Conservation (phyloP, 2,888 invertebrate species). For the Globia sparganii region DNA sequence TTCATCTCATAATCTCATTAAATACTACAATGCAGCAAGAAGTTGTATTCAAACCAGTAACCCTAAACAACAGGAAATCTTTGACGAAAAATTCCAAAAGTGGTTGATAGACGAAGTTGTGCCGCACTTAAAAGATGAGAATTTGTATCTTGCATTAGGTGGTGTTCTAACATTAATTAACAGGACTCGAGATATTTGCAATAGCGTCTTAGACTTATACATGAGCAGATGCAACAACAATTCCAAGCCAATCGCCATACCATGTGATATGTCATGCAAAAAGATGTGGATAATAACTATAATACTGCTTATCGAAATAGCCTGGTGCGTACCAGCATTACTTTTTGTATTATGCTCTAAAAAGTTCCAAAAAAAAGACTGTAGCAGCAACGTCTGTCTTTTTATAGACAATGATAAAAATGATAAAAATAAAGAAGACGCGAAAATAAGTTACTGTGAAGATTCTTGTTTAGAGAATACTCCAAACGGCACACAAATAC, state of each 20-base stretch:
- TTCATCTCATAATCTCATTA: constrained; percentile 84
- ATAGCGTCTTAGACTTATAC: constrained; percentile 53
- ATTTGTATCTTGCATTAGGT: constrained; percentile 90
- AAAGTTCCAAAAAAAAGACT: constrained; percentile 59
- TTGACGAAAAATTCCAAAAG: constrained; percentile 87
- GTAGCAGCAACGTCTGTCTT: constrained; percentile 60
- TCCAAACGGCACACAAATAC: background rate
- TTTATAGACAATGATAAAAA: constrained; percentile 52
- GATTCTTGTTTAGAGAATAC: background rate
- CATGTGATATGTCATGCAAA: constrained; percentile 69
- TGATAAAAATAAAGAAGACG: constrained; percentile 2
- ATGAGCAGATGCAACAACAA: background rate
- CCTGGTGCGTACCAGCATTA: constrained; percentile 81
- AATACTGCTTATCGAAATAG: constrained; percentile 79
- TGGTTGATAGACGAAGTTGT: constrained; percentile 89
- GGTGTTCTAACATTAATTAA: constrained; percentile 84
- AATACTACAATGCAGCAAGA: constrained; percentile 90
- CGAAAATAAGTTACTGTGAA: background rate
- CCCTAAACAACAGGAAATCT: constrained; percentile 79
- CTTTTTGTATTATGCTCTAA: constrained; percentile 67
- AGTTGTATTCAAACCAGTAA: constrained; percentile 86
- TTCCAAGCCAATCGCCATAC: constrained; percentile 14
- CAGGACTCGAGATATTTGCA: constrained; percentile 64
- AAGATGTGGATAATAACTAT: constrained; percentile 75
- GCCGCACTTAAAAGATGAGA: constrained; percentile 91